Evolutionary conservation across 2,797 vertebrate genomes (phyloP), one percentile per base, ranked within the genome.

Genomic region (Parauchenoglanis ngamensis): DNA sequence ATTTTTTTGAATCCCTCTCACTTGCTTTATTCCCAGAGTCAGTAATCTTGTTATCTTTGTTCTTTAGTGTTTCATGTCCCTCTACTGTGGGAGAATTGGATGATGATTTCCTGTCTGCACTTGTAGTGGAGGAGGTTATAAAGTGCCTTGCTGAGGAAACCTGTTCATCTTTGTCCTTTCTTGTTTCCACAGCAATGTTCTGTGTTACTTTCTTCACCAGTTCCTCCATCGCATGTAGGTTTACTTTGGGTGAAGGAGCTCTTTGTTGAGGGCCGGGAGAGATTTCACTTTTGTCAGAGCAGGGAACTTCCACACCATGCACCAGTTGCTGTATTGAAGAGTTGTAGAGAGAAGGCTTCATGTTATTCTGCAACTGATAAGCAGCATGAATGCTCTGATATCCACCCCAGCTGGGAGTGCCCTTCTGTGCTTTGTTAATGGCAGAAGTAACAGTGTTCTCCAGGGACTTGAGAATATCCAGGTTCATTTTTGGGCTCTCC

Each of bases 311-410:
- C 61, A 90, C 91, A 44, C 94, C 93, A 0, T 86, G 95, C 90
- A 94, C 96, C 21, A 95, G 95, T 85, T 97, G 98, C 93, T 88
- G 98, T 97, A 90, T 97, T 94, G 0, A 96, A 92, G 2, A 95
- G 0, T 94, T 95, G 79, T 96, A 96, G 87, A 97, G 92, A 0
- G 97, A 97, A 89, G 97, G 91, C 91, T 98, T 99, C 93, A 97
- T 96, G 94, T 97, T 96, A 90, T 96, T 97, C 57, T 97, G 98
- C 87, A 99, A 97, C 92, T 99, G 98, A 92, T 99, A 99, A 91
- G 98, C 98, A 46, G 98, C 98, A 2, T 99, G 98, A 92, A 99
- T 99, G 94, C 98, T 99, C 56, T 97, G 97, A 90, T 99, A 99
- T 86, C 98, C 98, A 0, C 98, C 98, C 98, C 98, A 99, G 92